phyloP scores from a whole-genome alignment of 2,113 vertebrate genomes.

The Carlito syrichta region DNA sequence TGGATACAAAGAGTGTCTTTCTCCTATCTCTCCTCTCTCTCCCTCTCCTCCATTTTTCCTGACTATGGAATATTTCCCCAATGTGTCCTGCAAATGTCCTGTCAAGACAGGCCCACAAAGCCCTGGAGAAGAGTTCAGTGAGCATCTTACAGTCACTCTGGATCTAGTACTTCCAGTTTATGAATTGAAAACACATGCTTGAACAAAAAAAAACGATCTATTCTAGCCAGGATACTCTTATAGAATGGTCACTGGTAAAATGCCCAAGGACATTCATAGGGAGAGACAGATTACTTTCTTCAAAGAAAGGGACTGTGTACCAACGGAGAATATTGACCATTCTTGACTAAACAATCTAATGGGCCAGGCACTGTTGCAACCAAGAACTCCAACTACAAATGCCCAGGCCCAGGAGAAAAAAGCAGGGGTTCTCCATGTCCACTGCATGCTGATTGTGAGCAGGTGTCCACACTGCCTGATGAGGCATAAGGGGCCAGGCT shows the following conservation, averaged over 20 bases:
- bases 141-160: not conserved
- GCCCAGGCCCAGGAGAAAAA: not conserved
- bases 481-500: accelerated
- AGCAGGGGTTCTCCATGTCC: not conserved
- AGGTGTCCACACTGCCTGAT: not conserved
- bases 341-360: not conserved
- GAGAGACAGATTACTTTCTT: not conserved
- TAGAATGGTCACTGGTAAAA: not conserved
- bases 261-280: not conserved
- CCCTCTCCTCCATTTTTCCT: too few relatives aligned
- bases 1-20: not conserved
- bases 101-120: not conserved
- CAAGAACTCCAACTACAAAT: not conserved
- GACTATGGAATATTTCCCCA: too few relatives aligned
- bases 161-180: not conserved
- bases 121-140: too few relatives aligned
- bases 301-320: not conserved
- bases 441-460: not conserved
- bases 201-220: not conserved
- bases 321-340: not conserved
- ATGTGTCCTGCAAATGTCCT: not conserved
- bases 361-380: not conserved
- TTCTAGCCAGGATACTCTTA: not conserved
- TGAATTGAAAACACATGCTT: not conserved
- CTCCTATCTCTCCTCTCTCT: too few relatives aligned